Evolutionary conservation across 2,113 vertebrate species (phyloP).

Genomic region (Gasterosteus nipponicus): DNA sequence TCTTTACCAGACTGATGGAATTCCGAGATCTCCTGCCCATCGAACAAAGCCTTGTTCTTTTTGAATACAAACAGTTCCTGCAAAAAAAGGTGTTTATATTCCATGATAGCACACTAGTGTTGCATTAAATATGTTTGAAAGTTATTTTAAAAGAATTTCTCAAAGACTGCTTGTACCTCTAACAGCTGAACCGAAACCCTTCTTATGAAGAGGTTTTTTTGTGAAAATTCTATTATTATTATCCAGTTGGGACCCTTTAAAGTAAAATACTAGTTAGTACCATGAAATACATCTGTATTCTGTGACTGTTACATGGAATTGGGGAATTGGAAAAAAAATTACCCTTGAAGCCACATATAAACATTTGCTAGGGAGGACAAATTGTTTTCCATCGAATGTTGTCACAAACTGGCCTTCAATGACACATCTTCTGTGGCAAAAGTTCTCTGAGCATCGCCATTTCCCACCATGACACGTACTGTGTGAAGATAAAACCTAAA

Average conservation of each 20-base stretch:
- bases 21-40: slow-evolving; percentile 59
- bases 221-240: slow-evolving; percentile 53
- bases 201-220: background rate
- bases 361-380: slow-evolving; percentile 71
- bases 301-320: background rate
- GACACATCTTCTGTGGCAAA: slow-evolving; percentile 58
- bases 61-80: slow-evolving; percentile 74
- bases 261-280: background rate
- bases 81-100: background rate
- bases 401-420: slow-evolving; percentile 77
- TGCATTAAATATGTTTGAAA: background rate
- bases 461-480: slow-evolving; percentile 68
- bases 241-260: slow-evolving; percentile 68
- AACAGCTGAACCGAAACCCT: slow-evolving; percentile 48
- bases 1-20: slow-evolving; percentile 72
- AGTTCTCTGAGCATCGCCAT: slow-evolving; percentile 71
- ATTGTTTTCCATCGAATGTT: slow-evolving; percentile 79
- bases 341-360: slow-evolving; percentile 73
- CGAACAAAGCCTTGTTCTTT: slow-evolving; percentile 51
- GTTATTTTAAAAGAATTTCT: background rate
- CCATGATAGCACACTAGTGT: background rate
- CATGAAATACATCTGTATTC: background rate
- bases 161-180: slow-evolving; percentile 59
- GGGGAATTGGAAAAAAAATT: background rate
- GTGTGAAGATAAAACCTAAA: background rate